phyloP scores from a whole-genome alignment of 2,797 vertebrate species.

The Periparus ater region DNA sequence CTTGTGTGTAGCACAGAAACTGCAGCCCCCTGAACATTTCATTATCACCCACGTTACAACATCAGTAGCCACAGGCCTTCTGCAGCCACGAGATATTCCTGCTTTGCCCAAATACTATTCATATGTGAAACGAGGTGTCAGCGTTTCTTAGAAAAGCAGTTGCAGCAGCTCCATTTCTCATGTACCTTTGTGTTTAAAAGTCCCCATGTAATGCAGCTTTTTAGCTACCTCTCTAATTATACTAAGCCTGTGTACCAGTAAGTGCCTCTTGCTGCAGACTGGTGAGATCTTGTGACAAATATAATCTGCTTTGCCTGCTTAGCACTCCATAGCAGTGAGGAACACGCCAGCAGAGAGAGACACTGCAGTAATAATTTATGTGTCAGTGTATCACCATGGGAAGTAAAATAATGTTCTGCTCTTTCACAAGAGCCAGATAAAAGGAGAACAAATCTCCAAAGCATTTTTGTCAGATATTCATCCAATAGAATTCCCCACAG shows the following conservation, averaged over 20 bases:
- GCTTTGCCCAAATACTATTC: neutral
- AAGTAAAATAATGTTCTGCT: constrained; percentile 11
- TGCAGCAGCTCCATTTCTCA: neutral
- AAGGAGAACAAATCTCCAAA: neutral
- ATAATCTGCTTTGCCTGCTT: neutral
- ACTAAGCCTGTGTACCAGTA: neutral
- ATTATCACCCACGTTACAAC: neutral
- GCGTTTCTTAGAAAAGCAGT: neutral
- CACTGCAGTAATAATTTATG: constrained; percentile 39
- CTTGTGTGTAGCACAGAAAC: neutral
- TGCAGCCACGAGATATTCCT: neutral
- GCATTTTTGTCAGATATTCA: neutral
- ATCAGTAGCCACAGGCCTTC: neutral
- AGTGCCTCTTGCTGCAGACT: neutral
- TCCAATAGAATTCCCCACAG: neutral
- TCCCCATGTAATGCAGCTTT: neutral
- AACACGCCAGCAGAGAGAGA: neutral
- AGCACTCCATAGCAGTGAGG: neutral
- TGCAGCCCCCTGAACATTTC: neutral
- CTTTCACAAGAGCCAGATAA: neutral
- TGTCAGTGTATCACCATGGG: neutral
- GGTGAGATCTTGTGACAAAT: neutral
- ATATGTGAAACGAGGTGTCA: neutral
- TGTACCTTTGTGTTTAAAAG: neutral
- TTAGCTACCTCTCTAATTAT: neutral